These are phyloP conservation scores for Diprion similis DNA, from an alignment of 1,140 invertebrate genomes.

Conservation along the genomic window DNA sequence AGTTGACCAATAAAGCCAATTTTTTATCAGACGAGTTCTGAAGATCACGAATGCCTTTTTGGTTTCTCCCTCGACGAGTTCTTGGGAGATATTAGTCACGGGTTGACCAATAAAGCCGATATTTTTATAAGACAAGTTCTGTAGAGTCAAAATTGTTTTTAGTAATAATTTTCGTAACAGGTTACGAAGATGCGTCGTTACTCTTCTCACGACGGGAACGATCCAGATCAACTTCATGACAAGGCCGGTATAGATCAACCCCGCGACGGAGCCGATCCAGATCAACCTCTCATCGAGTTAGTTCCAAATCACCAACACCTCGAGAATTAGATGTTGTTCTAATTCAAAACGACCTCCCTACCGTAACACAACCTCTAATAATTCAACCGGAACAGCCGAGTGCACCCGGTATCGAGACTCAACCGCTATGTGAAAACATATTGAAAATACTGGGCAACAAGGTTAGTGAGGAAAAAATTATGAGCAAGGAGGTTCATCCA, in stretches of 20 bases:
- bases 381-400: not conserved
- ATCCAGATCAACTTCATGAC: not conserved
- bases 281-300: not conserved
- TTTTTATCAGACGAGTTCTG: too few species aligned
- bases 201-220: not conserved
- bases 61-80: not conserved
- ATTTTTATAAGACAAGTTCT: too few species aligned
- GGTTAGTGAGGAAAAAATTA: slow-evolving; percentile 9
- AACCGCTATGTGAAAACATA: not conserved
- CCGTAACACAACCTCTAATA: not conserved
- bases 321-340: not conserved
- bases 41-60: too few species aligned
- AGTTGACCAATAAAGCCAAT: too few species aligned
- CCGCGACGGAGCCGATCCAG: not conserved
- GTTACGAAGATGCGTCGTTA: not conserved
- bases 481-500: not conserved
- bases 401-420: not conserved
- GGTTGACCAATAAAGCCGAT: too few species aligned
- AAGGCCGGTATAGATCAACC: not conserved
- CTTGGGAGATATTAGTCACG: not conserved
- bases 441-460: not conserved
- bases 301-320: not conserved
- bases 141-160: too few species aligned
- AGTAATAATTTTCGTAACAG: not conserved
- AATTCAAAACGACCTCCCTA: not conserved